Evolutionary conservation across 1,140 invertebrate species (phyloP), one percentile per base, ranked within the genome.

Genomic region (Psix sp.): DNA sequence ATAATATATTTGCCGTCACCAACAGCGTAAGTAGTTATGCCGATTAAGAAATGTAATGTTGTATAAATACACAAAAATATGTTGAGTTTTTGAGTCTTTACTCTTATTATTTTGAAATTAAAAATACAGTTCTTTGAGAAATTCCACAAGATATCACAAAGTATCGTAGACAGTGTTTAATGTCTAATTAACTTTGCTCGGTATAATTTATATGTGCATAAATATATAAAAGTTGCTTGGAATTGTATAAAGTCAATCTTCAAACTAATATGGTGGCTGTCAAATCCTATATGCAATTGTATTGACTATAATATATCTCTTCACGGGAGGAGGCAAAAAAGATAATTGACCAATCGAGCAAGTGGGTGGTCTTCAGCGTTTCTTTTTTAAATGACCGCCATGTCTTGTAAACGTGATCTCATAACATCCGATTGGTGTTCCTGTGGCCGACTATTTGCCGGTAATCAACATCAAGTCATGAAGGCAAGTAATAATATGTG

Each of bases 1-100:
- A 82, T 86, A 86, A 87, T 86, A 87, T 87, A 86, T 87, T 84
- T 82, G 82, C 86, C 83, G 85, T 81, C 78, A 80, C 77, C 78
- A 76, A 45, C 62, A 59, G 54, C 57, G 59, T 52, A 75, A 77
- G 74, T 59, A 81, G 80, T 77, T 48, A 35, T 80, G 74, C 71
- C 77, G 74, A 77, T 72, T 70, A 52, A 49, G 66, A 43, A 54
- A 71, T 49, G 56, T 73, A 79, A 80, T 80, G 79, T 80, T 76
- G 68, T 72, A 24, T 7, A 77, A 76, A 77, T 57, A 42, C 77
- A 65, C 79, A 75, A 79, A 74, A 63, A 71, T 14, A 31, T 36
- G 38, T 49, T 31, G 35, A 59, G 63, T 45, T 72, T 57, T 72
- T n/a, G n/a, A n/a, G n/a, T n/a, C n/a, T n/a, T n/a, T n/a, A n/a